These are phyloP conservation scores for Mustela nigripes DNA, from an alignment of 2,113 vertebrate species.

Conservation along the genomic window DNA sequence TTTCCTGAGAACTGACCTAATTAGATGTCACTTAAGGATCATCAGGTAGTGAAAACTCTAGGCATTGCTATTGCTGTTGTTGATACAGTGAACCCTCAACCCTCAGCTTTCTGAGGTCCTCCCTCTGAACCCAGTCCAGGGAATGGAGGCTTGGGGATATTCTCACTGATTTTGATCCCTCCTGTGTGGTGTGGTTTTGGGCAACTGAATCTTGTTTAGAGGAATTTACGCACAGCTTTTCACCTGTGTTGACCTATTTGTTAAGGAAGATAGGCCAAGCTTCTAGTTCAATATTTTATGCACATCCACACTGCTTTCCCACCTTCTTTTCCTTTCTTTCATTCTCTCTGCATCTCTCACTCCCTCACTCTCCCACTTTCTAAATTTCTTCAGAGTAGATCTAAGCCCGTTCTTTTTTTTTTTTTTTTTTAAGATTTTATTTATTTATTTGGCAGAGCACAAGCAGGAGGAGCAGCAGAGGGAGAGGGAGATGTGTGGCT, in stretches of 20 bases:
- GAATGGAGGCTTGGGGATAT: neutral
- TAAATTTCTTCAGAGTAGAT: neutral
- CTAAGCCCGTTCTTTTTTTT: neutral
- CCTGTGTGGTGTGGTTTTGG: neutral
- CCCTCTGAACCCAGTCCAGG: neutral
- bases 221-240: neutral
- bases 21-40: neutral
- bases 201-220: neutral
- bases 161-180: neutral
- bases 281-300: neutral
- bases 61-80: neutral
- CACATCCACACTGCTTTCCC: neutral
- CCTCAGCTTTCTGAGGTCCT: accelerated
- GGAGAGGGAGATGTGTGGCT: too few species aligned
- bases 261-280: neutral
- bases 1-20: neutral
- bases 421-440: too few species aligned
- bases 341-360: neutral
- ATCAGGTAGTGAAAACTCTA: neutral
- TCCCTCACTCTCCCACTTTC: neutral
- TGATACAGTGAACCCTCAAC: neutral
- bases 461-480: too few species aligned
- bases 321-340: neutral
- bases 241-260: neutral
- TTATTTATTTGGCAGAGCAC: too few species aligned